Evolutionary conservation across 1,140 invertebrate genomes (phyloP).

Genomic region (Parapsyche elsis): DNA sequence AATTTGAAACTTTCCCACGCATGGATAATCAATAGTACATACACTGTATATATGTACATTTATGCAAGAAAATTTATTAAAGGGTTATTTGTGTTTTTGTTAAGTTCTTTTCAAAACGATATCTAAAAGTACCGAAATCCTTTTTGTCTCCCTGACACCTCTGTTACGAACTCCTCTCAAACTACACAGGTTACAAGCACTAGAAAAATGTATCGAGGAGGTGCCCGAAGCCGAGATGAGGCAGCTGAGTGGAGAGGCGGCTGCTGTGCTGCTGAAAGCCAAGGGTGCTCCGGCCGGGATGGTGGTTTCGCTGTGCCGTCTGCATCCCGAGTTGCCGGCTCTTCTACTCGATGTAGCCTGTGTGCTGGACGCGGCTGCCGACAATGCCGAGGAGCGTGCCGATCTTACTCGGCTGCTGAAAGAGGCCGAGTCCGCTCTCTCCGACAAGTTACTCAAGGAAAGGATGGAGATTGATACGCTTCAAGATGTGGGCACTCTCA

Average conservation of each 20-base stretch:
- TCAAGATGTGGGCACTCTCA: conserved; percentile 91
- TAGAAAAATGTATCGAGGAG: conserved; percentile 19
- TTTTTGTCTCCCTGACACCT: too few relatives aligned
- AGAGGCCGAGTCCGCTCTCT: conserved; percentile 83
- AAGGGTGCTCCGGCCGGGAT: conserved; percentile 1
- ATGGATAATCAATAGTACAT: too few relatives aligned
- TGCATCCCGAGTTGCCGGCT: conserved; percentile 81
- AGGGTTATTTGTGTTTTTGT: too few relatives aligned
- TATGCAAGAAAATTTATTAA: too few relatives aligned
- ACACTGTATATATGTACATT: too few relatives aligned
- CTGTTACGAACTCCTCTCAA: too few relatives aligned
- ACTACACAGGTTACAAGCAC: neutral
- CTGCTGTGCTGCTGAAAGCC: neutral
- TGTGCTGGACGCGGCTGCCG: conserved; percentile 78
- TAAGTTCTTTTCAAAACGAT: too few relatives aligned
- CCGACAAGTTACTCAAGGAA: conserved; percentile 90
- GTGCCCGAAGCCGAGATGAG: neutral
- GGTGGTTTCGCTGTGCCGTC: conserved; percentile 59
- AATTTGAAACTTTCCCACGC: too few relatives aligned
- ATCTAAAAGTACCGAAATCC: too few relatives aligned
- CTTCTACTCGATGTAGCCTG: conserved; percentile 83
- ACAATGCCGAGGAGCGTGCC: conserved; percentile 74
- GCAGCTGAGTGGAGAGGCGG: neutral
- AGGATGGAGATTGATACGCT: conserved; percentile 93
- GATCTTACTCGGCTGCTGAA: conserved; percentile 83